Percentiles rank a stretch among this genome's conserved stretches.
Evolutionary conservation across 2,113 vertebrate genomes (phyloP).

Genomic region (Lanius collurio): DNA sequence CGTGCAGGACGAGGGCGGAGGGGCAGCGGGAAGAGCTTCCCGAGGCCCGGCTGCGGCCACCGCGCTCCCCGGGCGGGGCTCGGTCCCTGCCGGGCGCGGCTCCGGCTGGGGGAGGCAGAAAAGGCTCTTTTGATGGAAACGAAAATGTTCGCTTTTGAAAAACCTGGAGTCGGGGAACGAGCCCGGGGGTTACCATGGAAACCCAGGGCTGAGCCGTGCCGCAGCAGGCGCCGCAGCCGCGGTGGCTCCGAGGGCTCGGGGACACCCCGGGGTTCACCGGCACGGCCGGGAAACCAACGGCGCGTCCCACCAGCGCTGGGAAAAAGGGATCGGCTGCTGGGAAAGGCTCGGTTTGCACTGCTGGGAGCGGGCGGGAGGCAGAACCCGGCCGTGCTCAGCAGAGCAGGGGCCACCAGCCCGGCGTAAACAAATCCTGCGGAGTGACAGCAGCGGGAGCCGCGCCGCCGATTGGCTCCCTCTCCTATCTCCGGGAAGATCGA

Average conservation of each 20-base stretch:
- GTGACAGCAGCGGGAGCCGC: not conserved
- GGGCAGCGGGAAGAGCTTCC: not conserved
- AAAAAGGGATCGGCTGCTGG: not conserved
- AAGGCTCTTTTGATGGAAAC: constrained; percentile 85
- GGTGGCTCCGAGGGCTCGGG: not conserved
- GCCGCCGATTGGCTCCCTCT: not conserved
- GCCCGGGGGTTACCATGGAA: constrained; percentile 80
- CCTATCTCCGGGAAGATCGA: constrained; percentile 24
- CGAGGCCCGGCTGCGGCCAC: not conserved
- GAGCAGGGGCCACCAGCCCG: not conserved
- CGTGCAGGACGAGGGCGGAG: not conserved
- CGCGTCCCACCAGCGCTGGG: fast-evolving
- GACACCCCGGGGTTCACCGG: fast-evolving
- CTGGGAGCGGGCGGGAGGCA: not conserved
- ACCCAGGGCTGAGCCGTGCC: constrained; percentile 65
- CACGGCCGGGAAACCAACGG: fast-evolving
- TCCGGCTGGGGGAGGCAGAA: constrained; percentile 55
- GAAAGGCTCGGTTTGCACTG: fast-evolving
- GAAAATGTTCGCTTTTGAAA: constrained; percentile 76
- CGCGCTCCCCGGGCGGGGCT: not conserved
- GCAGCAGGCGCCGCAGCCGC: constrained; percentile 57
- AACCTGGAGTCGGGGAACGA: constrained; percentile 48
- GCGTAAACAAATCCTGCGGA: not conserved
- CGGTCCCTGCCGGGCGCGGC: not conserved
- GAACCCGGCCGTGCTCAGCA: not conserved